Evolutionary conservation across 2,888 invertebrate species (phyloP).

Genomic region (Heliconius ismenius): DNA sequence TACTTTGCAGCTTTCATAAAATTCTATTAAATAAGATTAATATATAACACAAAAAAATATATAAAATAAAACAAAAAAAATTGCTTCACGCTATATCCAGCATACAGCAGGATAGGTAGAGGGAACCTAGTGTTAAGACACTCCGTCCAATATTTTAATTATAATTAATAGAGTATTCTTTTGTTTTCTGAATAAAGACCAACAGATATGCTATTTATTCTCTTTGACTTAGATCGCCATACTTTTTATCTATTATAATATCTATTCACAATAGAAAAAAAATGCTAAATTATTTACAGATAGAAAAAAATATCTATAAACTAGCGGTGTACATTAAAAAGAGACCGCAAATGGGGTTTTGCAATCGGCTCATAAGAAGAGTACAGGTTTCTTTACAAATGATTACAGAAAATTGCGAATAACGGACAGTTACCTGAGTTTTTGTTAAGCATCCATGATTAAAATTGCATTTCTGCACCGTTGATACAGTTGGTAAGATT

Average conservation of each 20-base stretch:
- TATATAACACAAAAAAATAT: too few relatives aligned
- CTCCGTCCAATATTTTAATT: too few relatives aligned
- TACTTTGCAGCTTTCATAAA: not conserved
- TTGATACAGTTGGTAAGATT: constrained; percentile 3
- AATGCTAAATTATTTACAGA: not conserved
- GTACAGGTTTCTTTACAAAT: constrained; percentile 69
- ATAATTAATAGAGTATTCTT: too few relatives aligned
- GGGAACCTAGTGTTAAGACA: too few relatives aligned
- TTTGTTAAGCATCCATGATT: constrained; percentile 57
- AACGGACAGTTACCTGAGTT: constrained; percentile 62
- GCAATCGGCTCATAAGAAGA: constrained; percentile 59
- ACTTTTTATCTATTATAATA: not conserved
- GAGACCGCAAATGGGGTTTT: constrained; percentile 76
- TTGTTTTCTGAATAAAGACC: too few relatives aligned
- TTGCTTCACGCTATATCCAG: too few relatives aligned
- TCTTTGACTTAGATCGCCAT: too few relatives aligned
- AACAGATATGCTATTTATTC: too few relatives aligned
- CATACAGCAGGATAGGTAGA: too few relatives aligned
- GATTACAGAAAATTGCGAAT: constrained; percentile 73
- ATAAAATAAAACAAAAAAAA: too few relatives aligned
- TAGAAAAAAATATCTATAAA: constrained; percentile 42
- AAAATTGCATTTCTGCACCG: constrained; percentile 48
- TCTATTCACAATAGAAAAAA: not conserved
- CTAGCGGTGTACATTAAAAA: constrained; percentile 66
- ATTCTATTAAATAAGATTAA: not conserved